These are phyloP conservation scores for Oreochromis niloticus DNA, from an alignment of 2,113 vertebrate species.

Conservation along the genomic window DNA sequence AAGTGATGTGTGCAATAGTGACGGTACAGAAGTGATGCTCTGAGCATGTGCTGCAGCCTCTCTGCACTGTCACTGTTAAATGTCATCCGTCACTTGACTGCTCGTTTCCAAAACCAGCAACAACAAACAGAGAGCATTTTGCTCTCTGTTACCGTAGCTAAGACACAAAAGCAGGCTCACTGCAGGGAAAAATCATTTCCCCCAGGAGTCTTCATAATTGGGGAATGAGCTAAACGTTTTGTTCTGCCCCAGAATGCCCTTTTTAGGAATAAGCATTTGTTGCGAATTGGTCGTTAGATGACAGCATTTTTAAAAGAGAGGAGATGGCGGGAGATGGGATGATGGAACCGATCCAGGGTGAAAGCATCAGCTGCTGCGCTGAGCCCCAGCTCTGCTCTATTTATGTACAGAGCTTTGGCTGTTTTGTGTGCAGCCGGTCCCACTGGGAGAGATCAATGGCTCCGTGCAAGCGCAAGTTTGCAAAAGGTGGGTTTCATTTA, in stretches of 20 bases:
- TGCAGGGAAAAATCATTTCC: conserved; percentile 26
- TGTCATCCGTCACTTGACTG: background rate
- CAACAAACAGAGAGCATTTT: conserved; percentile 38
- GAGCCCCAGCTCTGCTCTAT: conserved; percentile 21
- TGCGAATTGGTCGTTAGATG: conserved; percentile 56
- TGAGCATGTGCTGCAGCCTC: background rate
- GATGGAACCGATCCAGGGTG: conserved; percentile 27
- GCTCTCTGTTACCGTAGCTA: conserved; percentile 15
- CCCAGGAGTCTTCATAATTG: conserved; percentile 48
- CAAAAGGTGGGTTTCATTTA: conserved; percentile 36
- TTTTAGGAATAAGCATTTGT: conserved; percentile 70
- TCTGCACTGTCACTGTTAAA: background rate
- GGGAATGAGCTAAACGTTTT: conserved; percentile 57
- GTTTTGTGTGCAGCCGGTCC: conserved; percentile 32
- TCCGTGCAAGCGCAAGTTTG: conserved; percentile 32
- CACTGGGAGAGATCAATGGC: conserved; percentile 44
- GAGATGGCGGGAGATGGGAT: conserved; percentile 5
- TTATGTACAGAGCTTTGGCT: conserved; percentile 28
- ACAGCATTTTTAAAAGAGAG: conserved; percentile 46
- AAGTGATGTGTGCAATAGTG: background rate
- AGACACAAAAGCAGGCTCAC: conserved; percentile 23
- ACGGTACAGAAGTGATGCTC: background rate
- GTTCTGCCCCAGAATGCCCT: conserved; percentile 49
- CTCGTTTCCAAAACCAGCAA: conserved; percentile 10
- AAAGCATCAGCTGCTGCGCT: conserved; percentile 33